Evolutionary conservation across 2,113 vertebrate genomes (phyloP).

Genomic region (Tringa solitaria): DNA sequence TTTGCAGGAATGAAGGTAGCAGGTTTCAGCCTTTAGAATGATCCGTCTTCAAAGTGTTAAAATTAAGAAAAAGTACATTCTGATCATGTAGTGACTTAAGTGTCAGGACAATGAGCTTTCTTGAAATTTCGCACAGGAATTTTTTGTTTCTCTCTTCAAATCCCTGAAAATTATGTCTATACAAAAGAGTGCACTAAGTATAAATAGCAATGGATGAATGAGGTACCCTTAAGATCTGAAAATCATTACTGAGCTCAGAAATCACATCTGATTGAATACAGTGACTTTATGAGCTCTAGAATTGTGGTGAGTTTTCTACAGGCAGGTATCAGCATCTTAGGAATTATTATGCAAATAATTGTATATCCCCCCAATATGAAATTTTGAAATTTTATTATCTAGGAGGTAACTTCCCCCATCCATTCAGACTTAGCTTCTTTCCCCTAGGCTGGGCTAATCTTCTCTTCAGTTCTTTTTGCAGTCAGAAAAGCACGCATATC

Average conservation of each 20-base stretch:
- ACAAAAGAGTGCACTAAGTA: background rate
- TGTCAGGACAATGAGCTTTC: background rate
- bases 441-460: background rate
- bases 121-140: background rate
- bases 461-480: background rate
- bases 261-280: background rate
- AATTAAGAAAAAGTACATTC: background rate
- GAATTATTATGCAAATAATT: background rate
- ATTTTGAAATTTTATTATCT: background rate
- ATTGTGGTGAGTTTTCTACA: background rate
- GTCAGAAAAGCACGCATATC: background rate
- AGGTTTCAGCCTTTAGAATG: background rate
- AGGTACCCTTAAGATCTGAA: background rate
- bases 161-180: background rate
- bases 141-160: background rate
- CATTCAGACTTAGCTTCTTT: background rate
- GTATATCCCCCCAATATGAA: accelerated
- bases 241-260: background rate
- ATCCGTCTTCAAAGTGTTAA: background rate
- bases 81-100: background rate
- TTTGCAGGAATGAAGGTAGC: background rate
- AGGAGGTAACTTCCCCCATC: background rate
- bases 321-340: background rate
- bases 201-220: background rate
- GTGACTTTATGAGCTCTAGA: background rate